Evolutionary conservation across 2,113 vertebrate genomes (phyloP).

Genomic region (Asarcornis scutulata): DNA sequence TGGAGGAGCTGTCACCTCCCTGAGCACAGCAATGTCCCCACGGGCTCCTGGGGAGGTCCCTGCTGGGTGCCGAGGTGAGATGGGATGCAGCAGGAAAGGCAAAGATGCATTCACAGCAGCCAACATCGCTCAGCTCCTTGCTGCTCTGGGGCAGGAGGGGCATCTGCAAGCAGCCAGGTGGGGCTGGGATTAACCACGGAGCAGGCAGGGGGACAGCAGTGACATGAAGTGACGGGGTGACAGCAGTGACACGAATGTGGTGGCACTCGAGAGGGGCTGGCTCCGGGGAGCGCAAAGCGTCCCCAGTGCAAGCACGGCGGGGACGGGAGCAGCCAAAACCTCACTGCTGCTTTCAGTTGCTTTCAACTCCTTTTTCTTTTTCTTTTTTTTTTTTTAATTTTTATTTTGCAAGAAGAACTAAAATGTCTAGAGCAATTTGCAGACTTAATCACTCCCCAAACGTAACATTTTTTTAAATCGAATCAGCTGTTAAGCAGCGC

Average conservation of each 20-base stretch:
- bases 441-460: conserved; percentile 50
- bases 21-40: neutral
- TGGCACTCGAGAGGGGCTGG: neutral
- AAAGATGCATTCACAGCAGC: neutral
- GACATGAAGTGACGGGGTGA: neutral
- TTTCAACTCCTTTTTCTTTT: neutral
- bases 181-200: neutral
- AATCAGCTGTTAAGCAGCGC: conserved; percentile 51
- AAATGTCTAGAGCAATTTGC: conserved; percentile 57
- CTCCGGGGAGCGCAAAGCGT: neutral
- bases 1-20: neutral
- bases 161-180: neutral
- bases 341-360: conserved; percentile 37
- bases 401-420: conserved; percentile 42
- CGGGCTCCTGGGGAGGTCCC: neutral
- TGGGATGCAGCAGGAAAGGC: neutral
- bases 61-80: neutral
- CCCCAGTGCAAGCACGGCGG: conserved; percentile 13
- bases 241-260: neutral
- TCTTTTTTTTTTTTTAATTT: neutral
- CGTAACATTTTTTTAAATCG: conserved; percentile 51
- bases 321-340: neutral
- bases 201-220: neutral
- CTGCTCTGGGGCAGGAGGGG: neutral
- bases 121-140: neutral